Evolutionary conservation across 2,888 invertebrate genomes (phyloP).

Genomic region (Mystacides longicornis): DNA sequence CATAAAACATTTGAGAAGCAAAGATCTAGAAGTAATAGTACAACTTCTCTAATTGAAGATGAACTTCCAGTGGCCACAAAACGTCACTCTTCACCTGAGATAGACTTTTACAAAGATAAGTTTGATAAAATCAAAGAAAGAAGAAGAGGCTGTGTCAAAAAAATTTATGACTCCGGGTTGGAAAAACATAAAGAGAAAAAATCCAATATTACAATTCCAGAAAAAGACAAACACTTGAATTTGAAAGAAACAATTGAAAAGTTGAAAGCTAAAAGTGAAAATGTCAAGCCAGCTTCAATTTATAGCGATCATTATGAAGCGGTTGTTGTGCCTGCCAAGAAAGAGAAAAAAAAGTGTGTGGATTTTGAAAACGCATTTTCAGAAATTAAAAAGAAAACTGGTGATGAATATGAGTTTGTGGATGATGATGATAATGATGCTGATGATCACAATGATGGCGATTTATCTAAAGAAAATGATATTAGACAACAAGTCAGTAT

Average conservation of each 20-base stretch:
- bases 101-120: slow-evolving; percentile 49
- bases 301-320: slow-evolving; percentile 37
- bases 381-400: slow-evolving; percentile 31
- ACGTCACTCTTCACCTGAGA: slow-evolving; percentile 33
- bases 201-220: slow-evolving; percentile 36
- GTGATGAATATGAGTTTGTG: slow-evolving; percentile 29
- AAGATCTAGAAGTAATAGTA: slow-evolving; percentile 13
- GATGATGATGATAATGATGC: slow-evolving; percentile 23
- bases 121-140: slow-evolving; percentile 57
- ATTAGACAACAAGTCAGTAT: slow-evolving; percentile 31
- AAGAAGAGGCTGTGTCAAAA: slow-evolving; percentile 46
- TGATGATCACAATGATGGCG: slow-evolving; percentile 24
- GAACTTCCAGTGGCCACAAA: slow-evolving; percentile 13
- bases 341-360: slow-evolving; percentile 23
- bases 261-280: slow-evolving; percentile 55
- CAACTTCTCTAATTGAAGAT: slow-evolving; percentile 24
- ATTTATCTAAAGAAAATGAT: slow-evolving; percentile 29
- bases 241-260: slow-evolving; percentile 55
- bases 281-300: slow-evolving; percentile 36
- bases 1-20: slow-evolving; percentile 26
- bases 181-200: slow-evolving; percentile 42
- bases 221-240: slow-evolving; percentile 47
- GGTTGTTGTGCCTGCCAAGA: slow-evolving; percentile 23
- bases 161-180: slow-evolving; percentile 43
- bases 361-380: slow-evolving; percentile 19